Evolutionary conservation across 2,888 invertebrate genomes (phyloP).

Genomic region (Andrena bicolor): DNA sequence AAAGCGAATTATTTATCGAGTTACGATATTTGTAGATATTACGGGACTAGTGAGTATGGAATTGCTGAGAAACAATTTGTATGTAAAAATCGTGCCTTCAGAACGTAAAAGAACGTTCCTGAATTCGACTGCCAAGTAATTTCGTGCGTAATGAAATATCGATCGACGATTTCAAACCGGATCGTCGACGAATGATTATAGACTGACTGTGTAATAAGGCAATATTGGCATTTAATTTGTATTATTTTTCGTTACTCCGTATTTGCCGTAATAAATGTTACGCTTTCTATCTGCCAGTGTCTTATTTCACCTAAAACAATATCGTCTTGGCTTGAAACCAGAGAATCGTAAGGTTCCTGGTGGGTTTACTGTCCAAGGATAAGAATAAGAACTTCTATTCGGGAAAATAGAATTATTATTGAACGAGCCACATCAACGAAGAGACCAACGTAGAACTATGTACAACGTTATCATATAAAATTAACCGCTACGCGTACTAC

Average conservation of each 20-base stretch:
- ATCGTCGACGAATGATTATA: conserved; percentile 53
- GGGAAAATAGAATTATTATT: conserved; percentile 62
- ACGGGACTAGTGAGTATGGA: conserved; percentile 1
- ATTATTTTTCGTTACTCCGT: conserved; percentile 44
- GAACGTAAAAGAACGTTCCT: background rate
- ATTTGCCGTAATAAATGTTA: conserved; percentile 63
- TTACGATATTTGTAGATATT: conserved; percentile 14
- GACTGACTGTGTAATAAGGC: conserved; percentile 56
- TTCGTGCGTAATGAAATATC: conserved; percentile 18
- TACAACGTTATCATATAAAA: conserved; percentile 58
- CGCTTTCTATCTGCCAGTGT: conserved; percentile 41
- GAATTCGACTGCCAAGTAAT: background rate
- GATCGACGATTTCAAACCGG: background rate
- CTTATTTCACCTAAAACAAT: background rate
- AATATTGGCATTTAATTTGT: conserved; percentile 55
- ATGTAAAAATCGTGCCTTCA: background rate
- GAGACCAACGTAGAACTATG: conserved; percentile 60
- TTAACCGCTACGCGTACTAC: conserved; percentile 36
- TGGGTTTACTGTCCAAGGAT: background rate
- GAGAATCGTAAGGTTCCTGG: background rate
- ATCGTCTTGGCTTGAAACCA: background rate
- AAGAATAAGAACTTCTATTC: background rate
- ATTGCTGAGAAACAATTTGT: conserved; percentile 6
- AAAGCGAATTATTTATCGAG: conserved; percentile 41
- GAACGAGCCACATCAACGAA: conserved; percentile 50